phyloP scores from a whole-genome alignment of 2,888 invertebrate species.

The Rhagium mordax region DNA sequence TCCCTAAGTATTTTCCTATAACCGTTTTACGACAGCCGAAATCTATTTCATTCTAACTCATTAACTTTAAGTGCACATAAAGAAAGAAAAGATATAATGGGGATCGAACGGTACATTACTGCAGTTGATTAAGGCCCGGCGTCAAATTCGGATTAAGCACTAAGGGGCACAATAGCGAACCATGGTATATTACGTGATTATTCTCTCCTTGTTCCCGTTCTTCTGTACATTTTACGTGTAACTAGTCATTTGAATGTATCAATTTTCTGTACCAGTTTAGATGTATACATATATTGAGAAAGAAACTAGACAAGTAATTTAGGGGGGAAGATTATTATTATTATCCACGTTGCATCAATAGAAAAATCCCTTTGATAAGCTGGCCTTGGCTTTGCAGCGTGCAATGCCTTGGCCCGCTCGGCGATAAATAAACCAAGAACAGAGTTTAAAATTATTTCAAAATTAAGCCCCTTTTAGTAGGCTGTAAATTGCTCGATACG shows the following conservation, averaged over 20 bases:
- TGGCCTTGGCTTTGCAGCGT: too few relatives aligned
- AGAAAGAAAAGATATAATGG: conserved; percentile 58
- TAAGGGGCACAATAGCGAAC: conserved; percentile 20
- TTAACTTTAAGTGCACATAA: conserved; percentile 66
- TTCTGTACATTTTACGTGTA: conserved; percentile 19
- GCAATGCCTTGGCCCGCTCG: too few relatives aligned
- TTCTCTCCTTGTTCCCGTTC: conserved; percentile 8
- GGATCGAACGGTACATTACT: conserved; percentile 56
- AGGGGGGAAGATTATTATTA: too few relatives aligned
- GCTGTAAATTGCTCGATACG: neutral
- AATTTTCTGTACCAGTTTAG: too few relatives aligned
- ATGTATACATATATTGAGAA: too few relatives aligned
- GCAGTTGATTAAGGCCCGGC: conserved; percentile 60
- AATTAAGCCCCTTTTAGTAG: neutral
- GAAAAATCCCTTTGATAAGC: too few relatives aligned
- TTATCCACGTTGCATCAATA: too few relatives aligned
- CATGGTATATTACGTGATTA: conserved; percentile 21
- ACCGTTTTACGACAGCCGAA: conserved; percentile 63
- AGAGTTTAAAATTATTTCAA: neutral
- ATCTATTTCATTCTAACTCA: conserved; percentile 66
- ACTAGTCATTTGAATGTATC: conserved; percentile 16
- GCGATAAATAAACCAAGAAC: too few relatives aligned
- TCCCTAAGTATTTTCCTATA: conserved; percentile 65
- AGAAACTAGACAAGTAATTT: too few relatives aligned
- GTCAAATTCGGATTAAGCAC: conserved; percentile 59